Conservation (phyloP, 2,797 vertebrate genomes). For the Meda fulgida region DNA sequence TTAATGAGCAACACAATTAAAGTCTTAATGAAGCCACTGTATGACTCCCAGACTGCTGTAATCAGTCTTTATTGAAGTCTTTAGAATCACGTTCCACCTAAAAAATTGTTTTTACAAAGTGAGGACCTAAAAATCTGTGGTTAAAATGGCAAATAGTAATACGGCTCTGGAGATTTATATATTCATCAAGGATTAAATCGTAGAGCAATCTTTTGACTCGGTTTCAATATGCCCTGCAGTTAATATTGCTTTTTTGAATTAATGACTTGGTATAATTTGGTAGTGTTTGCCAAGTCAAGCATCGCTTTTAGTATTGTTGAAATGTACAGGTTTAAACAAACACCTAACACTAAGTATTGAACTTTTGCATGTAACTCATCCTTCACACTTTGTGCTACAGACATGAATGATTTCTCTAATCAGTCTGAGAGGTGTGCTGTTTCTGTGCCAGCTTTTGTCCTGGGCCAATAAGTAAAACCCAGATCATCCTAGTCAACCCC, state of each 20-base stretch:
- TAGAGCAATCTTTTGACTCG: background rate
- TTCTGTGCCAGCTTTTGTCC: background rate
- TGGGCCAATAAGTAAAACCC: background rate
- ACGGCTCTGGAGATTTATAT: background rate
- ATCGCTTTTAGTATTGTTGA: background rate
- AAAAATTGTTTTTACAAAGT: constrained; percentile 25
- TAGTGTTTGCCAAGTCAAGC: constrained; percentile 1
- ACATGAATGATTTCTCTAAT: background rate
- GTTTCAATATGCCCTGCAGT: background rate
- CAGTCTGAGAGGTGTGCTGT: background rate
- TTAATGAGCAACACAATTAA: constrained; percentile 53
- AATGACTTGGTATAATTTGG: background rate
- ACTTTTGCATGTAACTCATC: background rate
- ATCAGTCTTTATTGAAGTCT: constrained; percentile 47
- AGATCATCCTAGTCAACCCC: background rate
- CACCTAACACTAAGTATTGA: background rate
- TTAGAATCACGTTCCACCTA: constrained; percentile 12
- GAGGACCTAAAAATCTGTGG: constrained; percentile 4
- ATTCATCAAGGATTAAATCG: background rate
- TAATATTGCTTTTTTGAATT: constrained; percentile 13
- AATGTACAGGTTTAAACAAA: background rate
- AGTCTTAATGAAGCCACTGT: constrained; percentile 46
- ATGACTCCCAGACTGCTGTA: constrained; percentile 45
- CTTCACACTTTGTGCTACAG: background rate
- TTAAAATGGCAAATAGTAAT: constrained; percentile 20